Percentiles rank a stretch among this genome's conserved stretches.
Conservation (phyloP, 2,113 vertebrate species). For the Urocitellus parryii region DNA sequence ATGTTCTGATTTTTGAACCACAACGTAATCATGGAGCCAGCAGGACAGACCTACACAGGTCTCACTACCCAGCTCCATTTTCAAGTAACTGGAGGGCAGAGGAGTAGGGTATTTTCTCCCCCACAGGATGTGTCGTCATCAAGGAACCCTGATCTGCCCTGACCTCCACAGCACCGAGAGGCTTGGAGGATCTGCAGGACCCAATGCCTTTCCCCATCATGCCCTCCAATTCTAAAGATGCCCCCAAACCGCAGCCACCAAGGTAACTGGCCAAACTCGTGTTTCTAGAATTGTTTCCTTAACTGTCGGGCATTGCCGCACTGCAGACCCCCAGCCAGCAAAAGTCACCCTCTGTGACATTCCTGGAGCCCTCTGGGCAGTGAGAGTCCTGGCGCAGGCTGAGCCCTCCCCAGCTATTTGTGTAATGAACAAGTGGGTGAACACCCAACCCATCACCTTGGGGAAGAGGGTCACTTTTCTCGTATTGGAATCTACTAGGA, state of each 20-base stretch:
- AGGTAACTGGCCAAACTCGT: background rate
- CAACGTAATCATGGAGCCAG: rapidly evolving
- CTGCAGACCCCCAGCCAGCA: background rate
- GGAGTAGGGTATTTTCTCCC: rapidly evolving
- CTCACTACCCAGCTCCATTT: too few species aligned
- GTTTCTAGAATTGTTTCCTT: background rate
- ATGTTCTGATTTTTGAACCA: background rate
- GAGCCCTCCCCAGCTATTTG: rapidly evolving
- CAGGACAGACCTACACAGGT: rapidly evolving
- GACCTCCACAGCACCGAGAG: rapidly evolving
- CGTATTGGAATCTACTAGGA: background rate
- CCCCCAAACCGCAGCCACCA: background rate
- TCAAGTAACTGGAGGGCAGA: background rate
- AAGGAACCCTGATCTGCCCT: rapidly evolving
- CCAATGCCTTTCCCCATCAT: rapidly evolving
- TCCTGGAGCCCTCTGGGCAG: background rate
- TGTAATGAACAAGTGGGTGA: background rate
- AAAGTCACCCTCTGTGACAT: background rate
- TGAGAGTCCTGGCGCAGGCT: background rate
- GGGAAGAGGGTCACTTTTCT: background rate
- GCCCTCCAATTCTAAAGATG: background rate
- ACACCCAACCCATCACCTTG: background rate
- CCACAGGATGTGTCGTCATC: rapidly evolving
- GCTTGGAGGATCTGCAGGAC: background rate
- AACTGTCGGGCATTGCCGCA: background rate